Evolutionary conservation across 37 sponge, comb jelly and placozoan genomes (phyloP).

Genomic region (Mnemiopsis leidyi): DNA sequence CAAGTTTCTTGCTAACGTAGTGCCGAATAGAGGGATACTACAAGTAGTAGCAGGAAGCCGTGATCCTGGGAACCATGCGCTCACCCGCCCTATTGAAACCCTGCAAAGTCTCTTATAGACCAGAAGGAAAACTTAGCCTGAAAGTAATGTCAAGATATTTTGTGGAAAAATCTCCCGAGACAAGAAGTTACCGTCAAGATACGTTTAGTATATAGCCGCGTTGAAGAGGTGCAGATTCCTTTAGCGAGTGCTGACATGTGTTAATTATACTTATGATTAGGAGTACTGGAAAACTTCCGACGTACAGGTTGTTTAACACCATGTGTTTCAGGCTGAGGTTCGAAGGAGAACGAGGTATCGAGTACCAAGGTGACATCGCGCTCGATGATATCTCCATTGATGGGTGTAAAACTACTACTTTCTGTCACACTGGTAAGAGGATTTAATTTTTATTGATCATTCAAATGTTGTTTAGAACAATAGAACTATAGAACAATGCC

Average conservation of each 20-base stretch:
- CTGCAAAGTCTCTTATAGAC: background rate
- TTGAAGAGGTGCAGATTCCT: background rate
- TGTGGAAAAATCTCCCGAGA: background rate
- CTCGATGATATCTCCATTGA: constrained; percentile 37
- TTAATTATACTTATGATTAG: background rate
- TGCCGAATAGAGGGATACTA: background rate
- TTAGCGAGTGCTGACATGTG: background rate
- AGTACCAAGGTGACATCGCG: constrained; percentile 51
- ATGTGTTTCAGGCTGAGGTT: constrained; percentile 5
- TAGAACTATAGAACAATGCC: too few relatives aligned
- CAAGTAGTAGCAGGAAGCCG: background rate
- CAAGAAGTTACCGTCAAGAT: background rate
- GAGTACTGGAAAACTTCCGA: background rate
- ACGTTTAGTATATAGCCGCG: background rate
- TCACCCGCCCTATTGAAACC: background rate
- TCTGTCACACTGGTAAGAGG: constrained; percentile 44
- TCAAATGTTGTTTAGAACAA: background rate
- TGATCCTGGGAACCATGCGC: background rate
- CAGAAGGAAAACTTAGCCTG: background rate
- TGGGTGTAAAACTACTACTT: constrained; percentile 52
- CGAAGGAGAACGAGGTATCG: background rate
- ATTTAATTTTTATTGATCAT: background rate
- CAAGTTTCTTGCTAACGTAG: background rate
- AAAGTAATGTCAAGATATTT: background rate
- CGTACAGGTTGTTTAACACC: background rate